Base-by-base conservation (phyloP, 2,113 vertebrate species). In the Callipepla californica region DNA sequence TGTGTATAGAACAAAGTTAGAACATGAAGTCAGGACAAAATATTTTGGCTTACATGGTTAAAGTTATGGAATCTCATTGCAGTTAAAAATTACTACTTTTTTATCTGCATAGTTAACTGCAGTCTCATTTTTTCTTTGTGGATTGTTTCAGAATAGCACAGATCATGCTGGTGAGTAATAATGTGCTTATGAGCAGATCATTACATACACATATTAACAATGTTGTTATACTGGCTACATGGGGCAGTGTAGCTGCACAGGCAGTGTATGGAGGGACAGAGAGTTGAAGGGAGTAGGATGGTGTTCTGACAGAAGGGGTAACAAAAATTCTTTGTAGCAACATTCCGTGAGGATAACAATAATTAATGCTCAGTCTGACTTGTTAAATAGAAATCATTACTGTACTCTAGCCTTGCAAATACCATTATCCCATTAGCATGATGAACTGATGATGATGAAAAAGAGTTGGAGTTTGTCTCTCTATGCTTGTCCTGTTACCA, bases 221-320 rank as follows among this genome's bases (percentile, higher is more conserved):
- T 48, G 59, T 74, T 53, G 67, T 74, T 51, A 55, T 13, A 9
- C 63, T 66, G 81, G 45, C 18, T 90, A 4, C 72, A 25, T 7
- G 8, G 47, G 38, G 30, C 8, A 21, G 76, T 81, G 32, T n/a
- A 68, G 12, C 62, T 92, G 53, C 67, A 38, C 77, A 47, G 82
- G 50, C 72, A 70, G 42, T 13, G 47, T 36, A 17, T 40, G 66
- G 44, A 68, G 59, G 23, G 36, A 86, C 25, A 38, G 25, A 83
- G 47, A 61, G 74, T 14, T 95, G 91, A 92, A 95, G 63, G 73
- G 66, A 93, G 94, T 77, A 95, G 59, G 40, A 80, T 85, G 32
- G 85, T 85, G 92, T 50, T 85, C 79, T 78, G 85, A 88, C 83
- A 90, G 61, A 94, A 93, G 73, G 78, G 73, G 61, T 82, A 75